Evolutionary conservation across 2,113 vertebrate genomes (phyloP), one percentile per base, ranked within the genome.

Genomic region (Spheniscus mendiculus): DNA sequence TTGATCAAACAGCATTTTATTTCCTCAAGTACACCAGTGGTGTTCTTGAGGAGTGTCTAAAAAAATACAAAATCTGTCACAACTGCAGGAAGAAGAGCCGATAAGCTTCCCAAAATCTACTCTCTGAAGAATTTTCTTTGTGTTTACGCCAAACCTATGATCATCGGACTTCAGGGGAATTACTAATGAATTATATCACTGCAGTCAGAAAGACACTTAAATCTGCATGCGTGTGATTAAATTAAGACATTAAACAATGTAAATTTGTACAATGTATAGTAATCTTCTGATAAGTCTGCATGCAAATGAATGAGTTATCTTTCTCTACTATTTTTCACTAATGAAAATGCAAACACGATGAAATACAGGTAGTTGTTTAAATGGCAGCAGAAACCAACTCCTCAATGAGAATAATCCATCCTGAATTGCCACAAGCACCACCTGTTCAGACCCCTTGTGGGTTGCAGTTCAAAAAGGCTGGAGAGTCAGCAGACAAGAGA

Each of bases 341-440:
- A 66, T 67, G 52, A 95, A 95, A 93, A 82, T 30, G 61, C 32
- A 89, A 93, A 58, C 47, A 42, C 3, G 5, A 79, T 87, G 84
- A 94, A 94, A 94, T 50, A 52, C 7, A 92, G 73, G 42, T 49
- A 91, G 80, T 72, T 87, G 30, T 86, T 73, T 89, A 83, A 92
- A 87, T n/a, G 52, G 20, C 22, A 87, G 44, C 66, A 92, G 66
- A 94, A 90, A 78, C 47, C 77, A 91, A 8, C 11, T 89, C 50
- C 50, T 93, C 40, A 63, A 30, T 70, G 74, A 89, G 53, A 93
- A 94, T 61, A 91, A 87, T 77, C 56, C 50, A 77, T 19, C 32
- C 62, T 76, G 53, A 89, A 94, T 40, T 92, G 73, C 56, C 80
- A 78, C 15, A 36, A 78, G 59, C 59, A 73, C 63, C 34, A 86